A percentile compares a stretch with the other conserved stretches of the same genome.
phyloP scores from a whole-genome alignment of 1,140 invertebrate species.

The Caenorhabditis latens region DNA sequence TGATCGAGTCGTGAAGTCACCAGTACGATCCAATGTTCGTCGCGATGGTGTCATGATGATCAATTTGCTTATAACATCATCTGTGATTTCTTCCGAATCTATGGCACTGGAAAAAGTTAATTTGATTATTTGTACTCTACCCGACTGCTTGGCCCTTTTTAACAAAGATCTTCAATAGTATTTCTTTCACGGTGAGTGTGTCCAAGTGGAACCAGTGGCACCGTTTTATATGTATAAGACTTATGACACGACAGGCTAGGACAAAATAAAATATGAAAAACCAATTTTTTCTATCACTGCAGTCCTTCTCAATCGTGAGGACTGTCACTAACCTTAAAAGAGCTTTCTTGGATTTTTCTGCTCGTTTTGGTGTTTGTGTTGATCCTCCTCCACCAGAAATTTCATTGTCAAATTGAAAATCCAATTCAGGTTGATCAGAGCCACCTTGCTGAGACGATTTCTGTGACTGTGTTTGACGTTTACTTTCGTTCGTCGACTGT shows the following conservation, averaged over 20 bases:
- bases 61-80: slow-evolving; percentile 92
- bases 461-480: neutral
- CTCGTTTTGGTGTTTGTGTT: slow-evolving; percentile 36
- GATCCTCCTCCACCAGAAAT: slow-evolving; percentile 19
- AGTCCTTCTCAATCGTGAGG: neutral
- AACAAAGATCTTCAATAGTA: too few species aligned
- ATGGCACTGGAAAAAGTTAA: slow-evolving; percentile 80
- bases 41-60: slow-evolving; percentile 90
- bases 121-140: too few species aligned
- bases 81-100: slow-evolving; percentile 88
- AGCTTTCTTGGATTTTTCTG: slow-evolving; percentile 21
- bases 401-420: slow-evolving; percentile 98
- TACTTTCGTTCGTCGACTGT: slow-evolving; percentile 21
- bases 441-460: slow-evolving; percentile 8
- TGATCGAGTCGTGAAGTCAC: slow-evolving; percentile 84
- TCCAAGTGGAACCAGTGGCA: too few species aligned
- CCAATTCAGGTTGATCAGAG: slow-evolving; percentile 82
- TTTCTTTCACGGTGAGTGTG: too few species aligned
- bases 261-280: too few species aligned
- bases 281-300: neutral
- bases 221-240: too few species aligned
- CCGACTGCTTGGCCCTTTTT: too few species aligned
- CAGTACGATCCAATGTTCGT: slow-evolving; percentile 86
- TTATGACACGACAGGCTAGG: too few species aligned
- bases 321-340: slow-evolving; percentile 4